Conservation (phyloP, 2,888 invertebrate species). For the Limnephilus marmoratus region DNA sequence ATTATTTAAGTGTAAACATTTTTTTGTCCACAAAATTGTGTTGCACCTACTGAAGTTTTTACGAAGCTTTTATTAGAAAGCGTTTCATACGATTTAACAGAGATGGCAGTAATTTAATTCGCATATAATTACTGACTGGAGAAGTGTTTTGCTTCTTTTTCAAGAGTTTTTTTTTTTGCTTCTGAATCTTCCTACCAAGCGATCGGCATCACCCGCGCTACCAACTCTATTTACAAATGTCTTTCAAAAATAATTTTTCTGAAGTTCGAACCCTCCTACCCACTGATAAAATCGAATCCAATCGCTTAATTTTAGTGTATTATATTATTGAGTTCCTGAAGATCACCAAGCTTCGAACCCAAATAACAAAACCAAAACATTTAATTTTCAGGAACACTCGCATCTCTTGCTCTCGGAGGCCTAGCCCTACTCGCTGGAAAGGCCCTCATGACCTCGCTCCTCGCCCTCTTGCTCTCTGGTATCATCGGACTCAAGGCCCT, state of each 20-base stretch:
- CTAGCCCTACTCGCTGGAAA: constrained; percentile 89
- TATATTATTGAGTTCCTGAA: not conserved
- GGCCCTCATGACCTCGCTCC: constrained; percentile 88
- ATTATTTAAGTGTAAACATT: too few relatives aligned
- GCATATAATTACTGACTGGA: too few relatives aligned
- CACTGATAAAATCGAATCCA: too few relatives aligned
- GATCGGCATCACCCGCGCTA: too few relatives aligned
- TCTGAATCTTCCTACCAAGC: too few relatives aligned
- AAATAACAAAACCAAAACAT: not conserved
- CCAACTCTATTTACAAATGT: too few relatives aligned
- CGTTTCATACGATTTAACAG: not conserved
- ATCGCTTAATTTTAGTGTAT: too few relatives aligned
- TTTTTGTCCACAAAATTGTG: not conserved
- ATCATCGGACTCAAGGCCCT: constrained; percentile 87
- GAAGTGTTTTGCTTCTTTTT: too few relatives aligned
- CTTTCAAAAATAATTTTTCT: too few relatives aligned
- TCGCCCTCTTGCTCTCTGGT: constrained; percentile 87
- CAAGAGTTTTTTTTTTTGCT: too few relatives aligned
- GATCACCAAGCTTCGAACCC: not conserved
- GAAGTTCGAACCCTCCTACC: too few relatives aligned
- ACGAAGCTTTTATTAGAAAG: not conserved
- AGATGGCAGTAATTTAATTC: not conserved
- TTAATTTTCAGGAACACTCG: constrained; percentile 79
- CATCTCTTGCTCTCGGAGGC: constrained; percentile 85
- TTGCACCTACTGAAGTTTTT: not conserved